These are phyloP conservation scores for Pongo abelii DNA, from an alignment of 2,113 vertebrate genomes.

Conservation along the genomic window DNA sequence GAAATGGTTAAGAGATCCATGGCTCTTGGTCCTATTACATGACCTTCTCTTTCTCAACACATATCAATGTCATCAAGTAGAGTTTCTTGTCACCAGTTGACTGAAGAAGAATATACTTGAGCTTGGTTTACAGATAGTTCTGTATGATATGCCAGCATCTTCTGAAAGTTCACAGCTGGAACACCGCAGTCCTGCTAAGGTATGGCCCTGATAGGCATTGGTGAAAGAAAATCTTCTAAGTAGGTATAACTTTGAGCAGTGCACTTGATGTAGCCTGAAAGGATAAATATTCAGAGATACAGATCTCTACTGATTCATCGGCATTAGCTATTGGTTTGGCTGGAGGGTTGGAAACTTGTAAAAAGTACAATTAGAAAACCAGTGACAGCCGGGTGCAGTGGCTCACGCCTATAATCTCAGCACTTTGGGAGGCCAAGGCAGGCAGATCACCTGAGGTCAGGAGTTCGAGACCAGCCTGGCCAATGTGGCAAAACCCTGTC, in stretches of 20 bases:
- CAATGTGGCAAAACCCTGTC: too few relatives aligned
- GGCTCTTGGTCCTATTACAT: not conserved
- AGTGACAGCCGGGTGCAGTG: too few relatives aligned
- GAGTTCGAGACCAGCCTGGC: too few relatives aligned
- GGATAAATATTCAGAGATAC: not conserved
- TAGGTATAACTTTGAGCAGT: not conserved
- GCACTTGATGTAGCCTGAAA: not conserved
- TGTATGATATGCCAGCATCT: not conserved
- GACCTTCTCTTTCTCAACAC: not conserved
- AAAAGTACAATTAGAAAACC: not conserved
- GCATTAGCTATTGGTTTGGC: not conserved
- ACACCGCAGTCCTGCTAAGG: not conserved
- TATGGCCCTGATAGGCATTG: not conserved
- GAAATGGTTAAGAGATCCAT: not conserved
- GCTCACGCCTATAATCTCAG: too few relatives aligned
- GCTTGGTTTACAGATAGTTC: not conserved
- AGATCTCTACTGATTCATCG: not conserved
- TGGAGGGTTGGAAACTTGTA: not conserved
- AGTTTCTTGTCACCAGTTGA: not conserved
- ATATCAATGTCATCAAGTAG: not conserved
- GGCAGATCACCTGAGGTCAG: too few relatives aligned
- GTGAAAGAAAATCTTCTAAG: not conserved
- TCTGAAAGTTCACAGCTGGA: not conserved
- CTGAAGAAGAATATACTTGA: not conserved
- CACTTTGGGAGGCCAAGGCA: too few relatives aligned